Percentiles rank a stretch among this genome's conserved stretches.
Evolutionary conservation across 1,140 invertebrate genomes (phyloP).

Genomic region (Octopus bimaculoides): DNA sequence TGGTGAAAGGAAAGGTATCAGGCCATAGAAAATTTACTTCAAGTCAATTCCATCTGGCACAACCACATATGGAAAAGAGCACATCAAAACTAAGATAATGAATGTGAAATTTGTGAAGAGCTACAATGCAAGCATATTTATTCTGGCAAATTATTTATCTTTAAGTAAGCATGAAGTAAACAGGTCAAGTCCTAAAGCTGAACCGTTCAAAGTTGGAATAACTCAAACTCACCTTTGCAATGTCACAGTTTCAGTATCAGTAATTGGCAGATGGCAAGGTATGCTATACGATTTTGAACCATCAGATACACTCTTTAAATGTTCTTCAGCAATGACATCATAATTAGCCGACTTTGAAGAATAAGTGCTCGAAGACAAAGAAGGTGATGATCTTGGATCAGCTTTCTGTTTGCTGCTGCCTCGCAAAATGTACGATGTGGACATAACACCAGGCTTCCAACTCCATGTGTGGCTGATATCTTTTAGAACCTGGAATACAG

Average conservation of each 20-base stretch:
- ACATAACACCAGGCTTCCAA: constrained; percentile 9
- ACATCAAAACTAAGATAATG: too few species aligned
- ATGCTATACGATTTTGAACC: background rate
- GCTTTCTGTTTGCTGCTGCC: constrained; percentile 4
- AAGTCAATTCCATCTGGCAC: too few species aligned
- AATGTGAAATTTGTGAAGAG: too few species aligned
- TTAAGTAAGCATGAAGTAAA: too few species aligned
- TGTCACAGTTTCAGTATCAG: constrained; percentile 2
- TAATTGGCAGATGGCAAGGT: background rate
- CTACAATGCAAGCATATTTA: too few species aligned
- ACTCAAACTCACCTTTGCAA: constrained; percentile 4
- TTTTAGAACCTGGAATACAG: constrained; percentile 12
- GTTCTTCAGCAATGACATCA: constrained; percentile 11
- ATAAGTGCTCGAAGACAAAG: background rate
- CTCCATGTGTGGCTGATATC: constrained; percentile 11
- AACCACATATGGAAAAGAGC: too few species aligned
- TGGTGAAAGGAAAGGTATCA: too few species aligned
- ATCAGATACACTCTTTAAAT: background rate
- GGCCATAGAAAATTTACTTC: too few species aligned
- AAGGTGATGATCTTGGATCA: background rate
- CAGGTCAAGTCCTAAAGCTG: too few species aligned
- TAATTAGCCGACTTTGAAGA: constrained; percentile 1
- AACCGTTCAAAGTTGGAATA: too few species aligned
- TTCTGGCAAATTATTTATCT: too few species aligned
- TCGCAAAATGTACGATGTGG: constrained; percentile 10